phyloP scores from a whole-genome alignment of 2,797 vertebrate genomes.

The Rhodeus uyekii region DNA sequence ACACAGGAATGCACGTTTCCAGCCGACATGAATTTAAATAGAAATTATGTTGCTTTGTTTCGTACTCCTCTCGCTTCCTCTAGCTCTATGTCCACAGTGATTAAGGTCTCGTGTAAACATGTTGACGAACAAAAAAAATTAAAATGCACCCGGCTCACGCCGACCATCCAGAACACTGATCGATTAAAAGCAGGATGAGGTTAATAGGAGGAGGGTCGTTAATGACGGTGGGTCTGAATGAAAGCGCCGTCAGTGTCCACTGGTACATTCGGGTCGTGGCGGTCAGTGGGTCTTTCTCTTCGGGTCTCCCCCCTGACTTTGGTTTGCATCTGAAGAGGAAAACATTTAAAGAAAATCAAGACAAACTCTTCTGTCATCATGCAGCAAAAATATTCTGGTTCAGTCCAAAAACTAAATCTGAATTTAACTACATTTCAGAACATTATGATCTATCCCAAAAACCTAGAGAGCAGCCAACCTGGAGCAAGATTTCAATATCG shows the following conservation, averaged over 20 bases:
- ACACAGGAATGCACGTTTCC: slow-evolving; percentile 61
- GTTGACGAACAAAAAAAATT: slow-evolving; percentile 70
- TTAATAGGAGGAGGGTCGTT: slow-evolving; percentile 55
- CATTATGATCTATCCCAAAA: neutral
- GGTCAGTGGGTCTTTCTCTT: slow-evolving; percentile 96
- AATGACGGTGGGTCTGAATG: slow-evolving; percentile 48
- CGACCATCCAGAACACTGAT: slow-evolving; percentile 58
- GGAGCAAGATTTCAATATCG: too few relatives aligned
- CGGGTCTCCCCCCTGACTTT: slow-evolving; percentile 96
- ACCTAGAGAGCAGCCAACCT: neutral
- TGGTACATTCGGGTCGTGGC: slow-evolving; percentile 57
- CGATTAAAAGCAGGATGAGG: slow-evolving; percentile 56
- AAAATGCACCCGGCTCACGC: slow-evolving; percentile 57
- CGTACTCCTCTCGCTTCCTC: slow-evolving; percentile 60
- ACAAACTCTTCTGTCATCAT: neutral
- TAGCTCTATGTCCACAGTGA: slow-evolving; percentile 80
- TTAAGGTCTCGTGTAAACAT: slow-evolving; percentile 85
- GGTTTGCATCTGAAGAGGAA: slow-evolving; percentile 93
- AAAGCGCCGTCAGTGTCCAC: neutral
- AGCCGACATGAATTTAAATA: slow-evolving; percentile 71
- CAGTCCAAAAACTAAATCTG: neutral
- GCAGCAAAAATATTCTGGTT: neutral
- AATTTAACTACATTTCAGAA: neutral
- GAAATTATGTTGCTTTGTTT: slow-evolving; percentile 68
- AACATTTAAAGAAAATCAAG: too few relatives aligned